phyloP scores from a whole-genome alignment of 2,113 vertebrate genomes.

The Sciurus niger region DNA sequence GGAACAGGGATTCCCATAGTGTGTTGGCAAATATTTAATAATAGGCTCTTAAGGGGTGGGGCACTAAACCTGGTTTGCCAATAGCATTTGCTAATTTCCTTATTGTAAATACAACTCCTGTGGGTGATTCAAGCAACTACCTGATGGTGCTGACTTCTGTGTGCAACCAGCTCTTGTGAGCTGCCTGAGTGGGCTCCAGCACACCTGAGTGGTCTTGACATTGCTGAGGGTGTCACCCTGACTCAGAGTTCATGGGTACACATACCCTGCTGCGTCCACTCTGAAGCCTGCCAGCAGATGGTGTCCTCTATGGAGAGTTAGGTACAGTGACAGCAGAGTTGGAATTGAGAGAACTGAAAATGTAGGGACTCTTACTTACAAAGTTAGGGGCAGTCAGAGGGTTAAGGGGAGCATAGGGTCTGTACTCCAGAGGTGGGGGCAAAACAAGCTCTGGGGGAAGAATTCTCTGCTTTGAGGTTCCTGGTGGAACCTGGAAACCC shows the following conservation, averaged over 20 bases:
- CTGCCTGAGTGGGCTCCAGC: fast-evolving
- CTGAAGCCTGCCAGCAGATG: not conserved
- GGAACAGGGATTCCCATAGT: not conserved
- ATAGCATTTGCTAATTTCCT: not conserved
- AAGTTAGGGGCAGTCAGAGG: not conserved
- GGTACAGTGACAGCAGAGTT: not conserved
- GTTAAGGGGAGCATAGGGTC: not conserved
- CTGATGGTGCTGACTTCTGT: fast-evolving
- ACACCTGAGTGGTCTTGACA: not conserved
- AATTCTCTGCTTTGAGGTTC: not conserved
- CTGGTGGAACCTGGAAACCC: not conserved
- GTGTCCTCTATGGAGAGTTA: not conserved
- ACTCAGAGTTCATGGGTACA: no score
- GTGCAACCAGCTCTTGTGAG: fast-evolving
- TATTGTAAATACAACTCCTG: fast-evolving
- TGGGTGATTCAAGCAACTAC: not conserved
- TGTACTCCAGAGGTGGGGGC: not conserved
- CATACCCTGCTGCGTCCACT: not conserved
- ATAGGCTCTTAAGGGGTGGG: not conserved
- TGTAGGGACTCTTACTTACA: not conserved
- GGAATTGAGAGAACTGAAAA: not conserved
- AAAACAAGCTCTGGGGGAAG: not conserved
- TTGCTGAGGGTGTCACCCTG: no score
- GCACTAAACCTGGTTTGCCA: not conserved
- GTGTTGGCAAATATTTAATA: not conserved